Conservation (phyloP, 2,797 vertebrate species). For the Mus spretus region DNA sequence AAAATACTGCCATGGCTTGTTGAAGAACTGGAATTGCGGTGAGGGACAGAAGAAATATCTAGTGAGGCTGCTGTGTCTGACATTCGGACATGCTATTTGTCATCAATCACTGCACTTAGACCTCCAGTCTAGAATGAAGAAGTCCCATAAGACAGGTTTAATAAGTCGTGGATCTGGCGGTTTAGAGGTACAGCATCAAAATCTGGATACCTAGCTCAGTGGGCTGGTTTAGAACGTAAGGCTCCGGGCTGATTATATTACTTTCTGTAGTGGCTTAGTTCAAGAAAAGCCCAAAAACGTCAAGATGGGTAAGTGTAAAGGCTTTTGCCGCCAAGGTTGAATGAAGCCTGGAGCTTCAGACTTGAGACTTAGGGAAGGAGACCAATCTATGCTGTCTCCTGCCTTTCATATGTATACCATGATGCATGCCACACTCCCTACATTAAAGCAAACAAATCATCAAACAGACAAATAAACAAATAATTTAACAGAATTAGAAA, state of each 20-base stretch:
- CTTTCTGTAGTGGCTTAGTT: not conserved
- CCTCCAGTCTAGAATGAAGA: not conserved
- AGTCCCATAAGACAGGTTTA: not conserved
- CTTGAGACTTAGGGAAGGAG: not conserved
- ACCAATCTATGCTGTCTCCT: not conserved
- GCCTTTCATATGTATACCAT: not conserved
- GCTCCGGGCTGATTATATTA: not conserved
- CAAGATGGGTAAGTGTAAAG: not conserved
- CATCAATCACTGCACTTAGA: not conserved
- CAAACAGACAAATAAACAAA: not conserved
- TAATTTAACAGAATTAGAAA: not conserved
- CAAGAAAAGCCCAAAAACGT: not conserved
- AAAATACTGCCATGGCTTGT: not conserved
- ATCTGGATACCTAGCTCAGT: not conserved
- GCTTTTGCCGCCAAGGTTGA: accelerated
- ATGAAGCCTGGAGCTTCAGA: not conserved
- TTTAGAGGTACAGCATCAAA: not conserved
- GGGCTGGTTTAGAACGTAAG: not conserved
- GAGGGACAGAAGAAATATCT: not conserved
- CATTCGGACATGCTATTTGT: not conserved
- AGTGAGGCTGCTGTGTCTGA: not conserved
- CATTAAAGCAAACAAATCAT: not conserved
- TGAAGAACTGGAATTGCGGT: not conserved
- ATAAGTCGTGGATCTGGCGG: not conserved
- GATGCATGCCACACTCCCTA: not conserved